These are phyloP conservation scores for Diuraphis noxia DNA, from an alignment of 1,140 invertebrate species.

Conservation along the genomic window DNA sequence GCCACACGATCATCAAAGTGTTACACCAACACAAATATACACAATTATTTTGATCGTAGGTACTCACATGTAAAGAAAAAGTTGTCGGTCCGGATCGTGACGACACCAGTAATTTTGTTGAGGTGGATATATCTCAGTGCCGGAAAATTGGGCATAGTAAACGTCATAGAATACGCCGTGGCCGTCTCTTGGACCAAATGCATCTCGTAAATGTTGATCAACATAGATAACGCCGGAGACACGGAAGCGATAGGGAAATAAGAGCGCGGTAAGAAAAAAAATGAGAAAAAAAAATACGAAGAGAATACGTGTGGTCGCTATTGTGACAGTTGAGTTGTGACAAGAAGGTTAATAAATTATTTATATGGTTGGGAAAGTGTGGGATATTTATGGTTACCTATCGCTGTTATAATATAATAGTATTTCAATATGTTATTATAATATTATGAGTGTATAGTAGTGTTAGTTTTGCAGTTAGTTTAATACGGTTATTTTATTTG, in stretches of 20 bases:
- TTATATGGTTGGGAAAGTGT: too few species aligned
- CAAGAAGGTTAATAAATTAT: background rate
- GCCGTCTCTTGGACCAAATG: background rate
- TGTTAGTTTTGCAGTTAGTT: background rate
- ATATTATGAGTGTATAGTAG: background rate
- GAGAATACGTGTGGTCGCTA: background rate
- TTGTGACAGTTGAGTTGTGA: background rate
- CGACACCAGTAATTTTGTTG: background rate
- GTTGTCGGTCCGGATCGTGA: background rate
- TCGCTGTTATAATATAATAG: too few species aligned
- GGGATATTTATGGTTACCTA: too few species aligned
- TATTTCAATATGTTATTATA: background rate
- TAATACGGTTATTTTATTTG: background rate
- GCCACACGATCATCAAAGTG: too few species aligned
- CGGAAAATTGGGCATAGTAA: background rate
- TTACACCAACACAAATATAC: background rate
- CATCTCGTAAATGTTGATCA: background rate
- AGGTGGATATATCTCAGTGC: background rate
- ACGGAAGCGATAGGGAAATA: background rate
- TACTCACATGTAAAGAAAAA: background rate
- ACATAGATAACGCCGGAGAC: background rate
- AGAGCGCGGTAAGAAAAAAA: background rate
- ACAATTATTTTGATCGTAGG: background rate
- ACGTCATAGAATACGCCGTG: background rate
- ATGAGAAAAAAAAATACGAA: background rate